Conservation (phyloP, 2,113 vertebrate genomes). For the Mellivora capensis region DNA sequence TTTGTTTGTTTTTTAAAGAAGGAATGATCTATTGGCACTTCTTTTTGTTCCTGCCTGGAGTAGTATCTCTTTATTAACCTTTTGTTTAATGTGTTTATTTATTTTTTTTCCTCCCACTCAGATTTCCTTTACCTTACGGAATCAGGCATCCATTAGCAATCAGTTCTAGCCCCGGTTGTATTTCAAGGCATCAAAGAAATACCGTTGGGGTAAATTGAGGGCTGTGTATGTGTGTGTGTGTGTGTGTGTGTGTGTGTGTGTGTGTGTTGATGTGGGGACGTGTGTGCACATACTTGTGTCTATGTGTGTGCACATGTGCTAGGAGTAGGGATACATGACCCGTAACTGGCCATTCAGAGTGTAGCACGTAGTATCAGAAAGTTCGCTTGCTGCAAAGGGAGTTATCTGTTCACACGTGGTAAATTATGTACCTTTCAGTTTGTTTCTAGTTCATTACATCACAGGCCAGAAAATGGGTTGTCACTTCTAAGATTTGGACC, state of each 20-base stretch:
- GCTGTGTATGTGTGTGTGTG: neutral
- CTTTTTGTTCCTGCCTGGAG: conserved; percentile 69
- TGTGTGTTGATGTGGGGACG: neutral
- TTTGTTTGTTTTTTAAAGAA: conserved; percentile 55
- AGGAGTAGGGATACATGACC: neutral
- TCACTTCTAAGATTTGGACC: conserved; percentile 80
- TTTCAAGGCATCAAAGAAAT: conserved; percentile 33
- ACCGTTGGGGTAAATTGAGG: conserved; percentile 16
- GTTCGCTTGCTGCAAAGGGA: conserved; percentile 60
- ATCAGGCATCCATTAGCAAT: neutral
- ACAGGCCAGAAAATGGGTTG: conserved; percentile 79
- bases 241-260: neutral
- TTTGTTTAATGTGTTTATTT: conserved; percentile 74
- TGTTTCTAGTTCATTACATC: conserved; percentile 81
- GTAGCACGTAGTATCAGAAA: conserved; percentile 52
- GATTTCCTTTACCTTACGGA: conserved; percentile 75
- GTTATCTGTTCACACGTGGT: conserved; percentile 52
- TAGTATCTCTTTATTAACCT: conserved; percentile 81
- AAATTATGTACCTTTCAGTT: conserved; percentile 75
- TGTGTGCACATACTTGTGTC: neutral
- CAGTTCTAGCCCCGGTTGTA: neutral
- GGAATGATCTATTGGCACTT: conserved; percentile 40
- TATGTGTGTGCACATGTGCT: neutral
- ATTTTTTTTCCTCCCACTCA: conserved; percentile 51
- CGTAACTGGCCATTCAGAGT: conserved; percentile 65